Conservation (phyloP, 2,113 vertebrate genomes). For the Alouatta palliata region DNA sequence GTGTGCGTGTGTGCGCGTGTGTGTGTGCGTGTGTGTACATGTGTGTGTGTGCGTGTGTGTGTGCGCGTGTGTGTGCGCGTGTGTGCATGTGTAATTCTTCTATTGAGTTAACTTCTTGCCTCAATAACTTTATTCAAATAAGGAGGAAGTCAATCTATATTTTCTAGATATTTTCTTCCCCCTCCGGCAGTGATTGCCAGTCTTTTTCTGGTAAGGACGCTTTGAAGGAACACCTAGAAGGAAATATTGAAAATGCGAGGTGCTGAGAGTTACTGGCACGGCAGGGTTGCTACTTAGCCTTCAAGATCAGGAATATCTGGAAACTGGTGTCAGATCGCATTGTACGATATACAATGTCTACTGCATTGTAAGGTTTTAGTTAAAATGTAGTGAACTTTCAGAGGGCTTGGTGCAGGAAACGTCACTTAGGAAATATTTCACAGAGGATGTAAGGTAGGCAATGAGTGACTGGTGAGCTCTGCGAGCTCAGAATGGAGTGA, state of each 20-base stretch:
- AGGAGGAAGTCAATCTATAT: neutral
- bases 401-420: neutral
- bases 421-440: neutral
- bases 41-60: neutral
- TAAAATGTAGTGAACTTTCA: neutral
- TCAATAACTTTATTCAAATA: neutral
- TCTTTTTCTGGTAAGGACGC: neutral
- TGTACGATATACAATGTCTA: neutral
- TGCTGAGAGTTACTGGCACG: neutral
- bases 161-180: neutral
- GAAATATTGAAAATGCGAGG: neutral
- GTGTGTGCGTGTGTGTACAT: accelerated
- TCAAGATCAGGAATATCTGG: neutral
- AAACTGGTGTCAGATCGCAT: neutral
- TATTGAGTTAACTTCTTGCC: neutral
- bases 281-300: neutral
- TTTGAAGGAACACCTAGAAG: neutral
- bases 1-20: too few species aligned
- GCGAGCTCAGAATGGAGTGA: neutral
- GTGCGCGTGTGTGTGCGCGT: neutral
- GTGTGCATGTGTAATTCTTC: neutral
- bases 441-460: neutral
- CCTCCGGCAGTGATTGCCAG: neutral
- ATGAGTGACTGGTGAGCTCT: neutral
- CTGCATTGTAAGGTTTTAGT: neutral